Conservation (phyloP, 2,797 vertebrate genomes). For the Morus bassanus region DNA sequence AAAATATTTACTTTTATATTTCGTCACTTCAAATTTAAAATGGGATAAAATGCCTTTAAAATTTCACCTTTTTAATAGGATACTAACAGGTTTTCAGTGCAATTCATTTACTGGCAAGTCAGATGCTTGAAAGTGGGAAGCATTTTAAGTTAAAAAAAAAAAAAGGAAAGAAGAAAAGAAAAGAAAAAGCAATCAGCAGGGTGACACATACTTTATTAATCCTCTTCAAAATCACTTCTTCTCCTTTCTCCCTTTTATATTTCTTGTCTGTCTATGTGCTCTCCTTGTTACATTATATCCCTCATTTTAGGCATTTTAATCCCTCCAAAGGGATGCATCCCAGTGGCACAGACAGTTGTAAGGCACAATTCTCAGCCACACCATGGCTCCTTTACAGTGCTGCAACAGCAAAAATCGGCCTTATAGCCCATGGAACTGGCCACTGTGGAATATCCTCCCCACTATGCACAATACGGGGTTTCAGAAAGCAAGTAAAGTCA, state of each 20-base stretch:
- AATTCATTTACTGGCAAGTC: not conserved
- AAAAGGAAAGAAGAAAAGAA: not conserved
- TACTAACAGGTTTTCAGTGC: slow-evolving; percentile 30
- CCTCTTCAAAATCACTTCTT: slow-evolving; percentile 30
- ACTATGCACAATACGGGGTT: not conserved
- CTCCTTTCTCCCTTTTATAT: slow-evolving; percentile 29
- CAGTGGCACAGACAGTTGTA: slow-evolving; percentile 28
- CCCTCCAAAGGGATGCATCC: slow-evolving; percentile 55
- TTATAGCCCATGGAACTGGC: slow-evolving; percentile 48
- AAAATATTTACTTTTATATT: slow-evolving; percentile 75
- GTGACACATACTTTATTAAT: slow-evolving; percentile 45
- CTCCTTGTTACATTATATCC: slow-evolving; percentile 13
- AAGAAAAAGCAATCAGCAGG: slow-evolving; percentile 47
- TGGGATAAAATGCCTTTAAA: slow-evolving; percentile 48
- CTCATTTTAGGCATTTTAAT: slow-evolving; percentile 59
- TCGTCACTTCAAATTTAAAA: slow-evolving; percentile 63
- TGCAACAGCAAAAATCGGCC: slow-evolving; percentile 8
- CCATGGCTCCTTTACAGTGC: slow-evolving; percentile 36
- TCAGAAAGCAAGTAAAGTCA: slow-evolving; percentile 8
- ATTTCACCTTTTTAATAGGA: slow-evolving; percentile 64
- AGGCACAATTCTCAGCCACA: slow-evolving; percentile 22
- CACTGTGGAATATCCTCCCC: slow-evolving; percentile 24
- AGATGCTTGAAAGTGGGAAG: not conserved
- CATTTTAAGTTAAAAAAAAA: slow-evolving; percentile 20
- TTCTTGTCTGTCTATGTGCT: slow-evolving; percentile 19